Percentiles rank a stretch among this genome's conserved stretches.
These are phyloP conservation scores for Clivina fossor DNA, from an alignment of 2,888 invertebrate genomes.

Conservation along the genomic window DNA sequence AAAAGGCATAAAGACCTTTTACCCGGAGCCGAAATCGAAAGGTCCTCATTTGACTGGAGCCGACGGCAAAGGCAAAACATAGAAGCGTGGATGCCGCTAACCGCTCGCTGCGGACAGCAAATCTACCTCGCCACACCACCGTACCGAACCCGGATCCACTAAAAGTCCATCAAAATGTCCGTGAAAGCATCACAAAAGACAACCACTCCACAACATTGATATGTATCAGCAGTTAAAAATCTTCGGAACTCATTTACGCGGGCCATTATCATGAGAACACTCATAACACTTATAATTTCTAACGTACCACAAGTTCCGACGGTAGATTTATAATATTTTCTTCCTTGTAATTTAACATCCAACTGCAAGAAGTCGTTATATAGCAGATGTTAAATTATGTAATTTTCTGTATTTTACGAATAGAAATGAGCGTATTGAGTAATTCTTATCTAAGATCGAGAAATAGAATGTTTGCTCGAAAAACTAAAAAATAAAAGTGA, in stretches of 20 bases:
- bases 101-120: slow-evolving; percentile 12
- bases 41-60: no score
- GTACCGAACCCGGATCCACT: slow-evolving; percentile 24
- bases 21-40: slow-evolving; percentile 14
- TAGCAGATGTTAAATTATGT: no score
- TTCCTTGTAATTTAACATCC: no score
- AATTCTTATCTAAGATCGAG: neutral
- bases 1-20: slow-evolving; percentile 10
- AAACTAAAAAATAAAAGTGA: slow-evolving; percentile 16
- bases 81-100: neutral
- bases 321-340: no score
- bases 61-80: no score
- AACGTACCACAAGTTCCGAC: slow-evolving; percentile 7
- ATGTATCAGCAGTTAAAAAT: slow-evolving; percentile 29
- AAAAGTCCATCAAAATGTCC: slow-evolving; percentile 33
- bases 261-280: slow-evolving; percentile 8
- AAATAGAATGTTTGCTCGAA: slow-evolving; percentile 5
- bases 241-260: slow-evolving; percentile 21
- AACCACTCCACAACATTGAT: slow-evolving; percentile 33
- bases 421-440: neutral
- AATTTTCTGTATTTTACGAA: neutral
- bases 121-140: slow-evolving; percentile 1
- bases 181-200: slow-evolving; percentile 34
- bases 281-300: neutral
- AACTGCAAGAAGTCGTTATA: neutral